A percentile compares a stretch with the other conserved stretches of the same genome.
These are phyloP conservation scores for Mesocricetus auratus DNA, from an alignment of 2,113 vertebrate genomes.

Conservation along the genomic window DNA sequence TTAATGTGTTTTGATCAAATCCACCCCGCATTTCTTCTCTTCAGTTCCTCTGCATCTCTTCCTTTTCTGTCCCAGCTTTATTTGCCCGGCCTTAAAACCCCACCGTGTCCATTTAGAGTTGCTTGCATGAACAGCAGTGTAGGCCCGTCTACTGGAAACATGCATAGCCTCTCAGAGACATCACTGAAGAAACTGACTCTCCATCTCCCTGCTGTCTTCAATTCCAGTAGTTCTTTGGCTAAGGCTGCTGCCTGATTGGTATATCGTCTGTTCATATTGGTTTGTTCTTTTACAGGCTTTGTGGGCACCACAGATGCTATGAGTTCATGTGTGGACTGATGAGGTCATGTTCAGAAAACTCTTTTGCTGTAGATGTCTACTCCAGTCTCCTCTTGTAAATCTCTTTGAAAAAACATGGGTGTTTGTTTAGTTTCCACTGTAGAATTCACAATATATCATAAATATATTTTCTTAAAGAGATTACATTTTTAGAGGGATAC, in stretches of 20 bases:
- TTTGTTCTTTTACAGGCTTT: not conserved
- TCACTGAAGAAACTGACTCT: not conserved
- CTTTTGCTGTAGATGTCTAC: not conserved
- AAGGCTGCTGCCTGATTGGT: not conserved
- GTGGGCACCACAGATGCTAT: not conserved
- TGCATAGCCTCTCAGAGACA: not conserved
- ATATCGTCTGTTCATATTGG: not conserved
- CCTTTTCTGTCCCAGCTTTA: not conserved
- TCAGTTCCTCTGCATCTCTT: not conserved
- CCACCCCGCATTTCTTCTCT: not conserved
- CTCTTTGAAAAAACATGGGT: not conserved
- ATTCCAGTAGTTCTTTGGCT: not conserved
- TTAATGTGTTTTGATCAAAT: not conserved
- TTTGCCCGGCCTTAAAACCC: not conserved
- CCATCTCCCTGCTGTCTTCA: not conserved
- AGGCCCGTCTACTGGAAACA: not conserved
- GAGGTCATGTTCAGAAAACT: not conserved
- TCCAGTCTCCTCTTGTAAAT: not conserved
- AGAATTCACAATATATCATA: not conserved
- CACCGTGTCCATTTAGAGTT: not conserved
- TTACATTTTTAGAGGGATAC: not conserved
- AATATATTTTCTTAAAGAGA: not conserved
- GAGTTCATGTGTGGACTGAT: not conserved
- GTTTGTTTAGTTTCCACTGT: not conserved
- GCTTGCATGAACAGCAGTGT: not conserved